Percentiles rank a stretch among this genome's conserved stretches.
Evolutionary conservation across 2,888 invertebrate species (phyloP).

Genomic region (Xestia c-nigrum): DNA sequence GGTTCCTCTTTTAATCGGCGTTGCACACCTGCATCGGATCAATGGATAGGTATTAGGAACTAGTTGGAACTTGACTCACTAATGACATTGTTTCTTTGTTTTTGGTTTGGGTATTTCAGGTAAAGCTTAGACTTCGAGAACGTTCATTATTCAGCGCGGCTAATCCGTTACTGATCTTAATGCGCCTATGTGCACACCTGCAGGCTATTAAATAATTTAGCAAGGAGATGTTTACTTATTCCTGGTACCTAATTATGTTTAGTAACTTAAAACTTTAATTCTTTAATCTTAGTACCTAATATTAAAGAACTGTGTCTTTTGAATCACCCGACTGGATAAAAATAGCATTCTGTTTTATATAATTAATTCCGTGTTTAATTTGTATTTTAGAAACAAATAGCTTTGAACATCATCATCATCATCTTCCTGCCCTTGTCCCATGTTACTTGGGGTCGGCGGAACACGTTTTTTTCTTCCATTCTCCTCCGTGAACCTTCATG

Average conservation of each 20-base stretch:
- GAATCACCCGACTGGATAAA: neutral
- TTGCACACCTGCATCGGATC: slow-evolving; percentile 79
- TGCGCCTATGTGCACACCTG: slow-evolving; percentile 10
- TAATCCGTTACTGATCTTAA: slow-evolving; percentile 37
- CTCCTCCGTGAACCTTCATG: too few species aligned
- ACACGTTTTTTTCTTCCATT: too few species aligned
- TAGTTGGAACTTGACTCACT: slow-evolving; percentile 43
- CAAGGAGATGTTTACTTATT: neutral
- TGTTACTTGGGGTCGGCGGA: too few species aligned
- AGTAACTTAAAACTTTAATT: neutral
- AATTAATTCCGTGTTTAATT: neutral
- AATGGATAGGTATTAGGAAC: slow-evolving; percentile 65
- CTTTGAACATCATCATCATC: too few species aligned
- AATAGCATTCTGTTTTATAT: neutral
- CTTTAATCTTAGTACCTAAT: neutral
- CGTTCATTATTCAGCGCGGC: slow-evolving; percentile 14
- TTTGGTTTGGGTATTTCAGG: slow-evolving; percentile 18
- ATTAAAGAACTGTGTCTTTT: neutral
- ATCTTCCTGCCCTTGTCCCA: too few species aligned
- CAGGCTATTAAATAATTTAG: neutral
- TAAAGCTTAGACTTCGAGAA: slow-evolving; percentile 36
- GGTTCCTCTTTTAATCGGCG: slow-evolving; percentile 61
- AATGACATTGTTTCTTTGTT: slow-evolving; percentile 44
- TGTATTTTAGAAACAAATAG: neutral
- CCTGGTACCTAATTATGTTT: neutral